Evolutionary conservation across 2,797 vertebrate species (phyloP).

Genomic region (Geotria australis): DNA sequence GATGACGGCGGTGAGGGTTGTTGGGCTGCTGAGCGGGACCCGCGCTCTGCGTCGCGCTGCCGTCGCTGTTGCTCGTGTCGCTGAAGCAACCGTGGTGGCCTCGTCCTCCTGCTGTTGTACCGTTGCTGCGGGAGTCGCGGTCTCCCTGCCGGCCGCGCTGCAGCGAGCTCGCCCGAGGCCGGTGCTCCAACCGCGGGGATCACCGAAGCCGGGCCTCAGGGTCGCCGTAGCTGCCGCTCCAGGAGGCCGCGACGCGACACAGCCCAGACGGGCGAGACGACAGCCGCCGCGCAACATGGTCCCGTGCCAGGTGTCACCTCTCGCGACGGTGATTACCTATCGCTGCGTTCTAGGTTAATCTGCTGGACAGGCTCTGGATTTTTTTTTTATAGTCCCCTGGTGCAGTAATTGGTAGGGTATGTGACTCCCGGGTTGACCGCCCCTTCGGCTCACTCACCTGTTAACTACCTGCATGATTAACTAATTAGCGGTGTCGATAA

Average conservation of each 20-base stretch:
- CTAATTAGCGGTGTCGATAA: too few species aligned
- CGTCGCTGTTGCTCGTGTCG: conserved; percentile 1
- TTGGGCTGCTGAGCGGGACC: too few species aligned
- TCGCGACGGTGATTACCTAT: too few species aligned
- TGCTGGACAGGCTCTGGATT: too few species aligned
- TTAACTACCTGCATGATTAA: too few species aligned
- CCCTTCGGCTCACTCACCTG: too few species aligned
- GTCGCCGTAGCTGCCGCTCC: not conserved
- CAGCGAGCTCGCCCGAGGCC: not conserved
- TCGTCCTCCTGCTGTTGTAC: not conserved
- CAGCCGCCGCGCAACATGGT: not conserved
- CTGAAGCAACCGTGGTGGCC: not conserved
- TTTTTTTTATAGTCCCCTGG: too few species aligned
- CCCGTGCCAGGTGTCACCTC: not conserved
- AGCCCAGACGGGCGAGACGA: not conserved
- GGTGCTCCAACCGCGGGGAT: not conserved
- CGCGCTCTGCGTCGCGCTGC: conserved; percentile 9
- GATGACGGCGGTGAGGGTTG: too few species aligned
- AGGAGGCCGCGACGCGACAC: not conserved
- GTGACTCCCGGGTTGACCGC: too few species aligned
- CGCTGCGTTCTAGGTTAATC: too few species aligned
- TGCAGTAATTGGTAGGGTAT: too few species aligned
- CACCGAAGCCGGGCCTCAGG: not conserved
- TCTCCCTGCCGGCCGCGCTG: not conserved
- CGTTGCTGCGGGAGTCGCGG: not conserved